These are phyloP conservation scores for Sinhomidia bicolor DNA, from an alignment of 2,888 invertebrate species.

Conservation along the genomic window DNA sequence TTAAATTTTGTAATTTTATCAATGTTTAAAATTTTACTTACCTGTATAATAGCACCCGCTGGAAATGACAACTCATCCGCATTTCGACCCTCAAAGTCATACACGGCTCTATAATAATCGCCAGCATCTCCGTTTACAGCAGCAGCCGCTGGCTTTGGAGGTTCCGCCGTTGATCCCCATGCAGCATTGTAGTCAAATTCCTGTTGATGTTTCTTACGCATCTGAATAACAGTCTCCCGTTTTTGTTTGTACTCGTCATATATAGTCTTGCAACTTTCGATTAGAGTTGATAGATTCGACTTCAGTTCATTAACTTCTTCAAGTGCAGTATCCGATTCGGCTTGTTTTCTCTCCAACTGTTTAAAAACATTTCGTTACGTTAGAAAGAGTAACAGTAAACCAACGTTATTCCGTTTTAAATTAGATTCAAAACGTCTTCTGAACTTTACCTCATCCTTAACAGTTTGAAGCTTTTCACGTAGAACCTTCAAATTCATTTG, in stretches of 20 bases:
- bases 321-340: constrained; percentile 80
- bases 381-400: background rate
- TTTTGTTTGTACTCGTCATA: constrained; percentile 80
- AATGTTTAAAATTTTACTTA: constrained; percentile 23
- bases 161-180: constrained; percentile 85
- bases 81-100: constrained; percentile 96
- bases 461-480: constrained; percentile 88
- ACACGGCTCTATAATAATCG: constrained; percentile 91
- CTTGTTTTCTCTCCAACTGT: constrained; percentile 84
- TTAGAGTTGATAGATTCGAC: constrained; percentile 77
- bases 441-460: constrained; percentile 85
- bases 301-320: constrained; percentile 79
- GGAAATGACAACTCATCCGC: constrained; percentile 95
- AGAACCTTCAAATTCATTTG: constrained; percentile 88
- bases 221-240: constrained; percentile 80
- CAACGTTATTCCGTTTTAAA: background rate
- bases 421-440: background rate
- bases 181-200: constrained; percentile 82
- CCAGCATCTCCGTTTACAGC: constrained; percentile 81
- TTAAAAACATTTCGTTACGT: background rate
- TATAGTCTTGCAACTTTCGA: constrained; percentile 80
- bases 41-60: constrained; percentile 95
- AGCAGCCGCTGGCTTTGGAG: constrained; percentile 80
- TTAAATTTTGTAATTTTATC: background rate
- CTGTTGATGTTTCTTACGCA: constrained; percentile 79